Base-by-base conservation (phyloP, 2,797 vertebrate genomes). In the Esox masquinongy region DNA sequence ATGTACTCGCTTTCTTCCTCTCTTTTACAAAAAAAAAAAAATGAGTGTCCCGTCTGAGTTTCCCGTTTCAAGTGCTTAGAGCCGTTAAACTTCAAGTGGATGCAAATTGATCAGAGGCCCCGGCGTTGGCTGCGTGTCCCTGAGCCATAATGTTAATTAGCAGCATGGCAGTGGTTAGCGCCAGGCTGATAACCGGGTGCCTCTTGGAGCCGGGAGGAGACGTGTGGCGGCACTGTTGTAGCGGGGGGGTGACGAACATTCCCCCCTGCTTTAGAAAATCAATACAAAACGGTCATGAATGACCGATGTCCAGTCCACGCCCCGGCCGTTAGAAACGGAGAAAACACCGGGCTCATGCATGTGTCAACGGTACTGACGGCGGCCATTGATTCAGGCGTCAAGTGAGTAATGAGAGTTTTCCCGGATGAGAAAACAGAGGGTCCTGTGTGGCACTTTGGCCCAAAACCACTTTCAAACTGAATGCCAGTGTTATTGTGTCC, bases 291-390 rank as follows among this genome's bases (percentile, higher is more conserved):
- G n/a, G 53, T 49, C 68, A 72, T 75, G 29, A 72, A 80, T 69
- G 51, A 64, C 34, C 36, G 47, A 66, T 34, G 17, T 43, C 31
- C 69, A 50, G 29, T 2, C 50, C n/a, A 64, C 29, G 39, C 71
- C 36, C 70, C 63, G 31, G 68, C 68, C 50, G 49, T 70, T 73
- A 70, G 63, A 74, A 74, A 50, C 36, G 63, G 61, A 75, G 68
- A 31, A n/a, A 68, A 19, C 43, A 19, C 36, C 50, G 36, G 49
- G 64, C 72, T 56, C 73, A 66, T 19, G 19, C 24, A n/a, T 51
- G 26, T 66, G 24, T 69, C 68, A 50, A 26, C 15, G 22, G 1
- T 64, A 22, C 73, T 68, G 63, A 71, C 56, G 72, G 75, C 24
- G 39, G 4, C 5, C 19, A n/a, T 22, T 75, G 69, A 81, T 72